Conservation (phyloP, 2,888 invertebrate species). For the Drosophila peninsularis region DNA sequence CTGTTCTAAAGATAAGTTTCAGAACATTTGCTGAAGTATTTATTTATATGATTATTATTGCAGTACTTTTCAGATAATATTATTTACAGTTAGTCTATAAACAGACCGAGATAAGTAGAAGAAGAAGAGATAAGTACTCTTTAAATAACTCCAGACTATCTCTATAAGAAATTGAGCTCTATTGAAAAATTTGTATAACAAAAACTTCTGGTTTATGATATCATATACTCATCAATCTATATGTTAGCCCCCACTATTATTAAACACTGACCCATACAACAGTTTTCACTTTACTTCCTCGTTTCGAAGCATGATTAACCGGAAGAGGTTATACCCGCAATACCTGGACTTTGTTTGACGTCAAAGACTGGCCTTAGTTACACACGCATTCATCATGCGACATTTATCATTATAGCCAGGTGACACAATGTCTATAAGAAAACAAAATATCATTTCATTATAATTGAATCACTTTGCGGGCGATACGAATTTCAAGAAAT, state of each 20-base stretch:
- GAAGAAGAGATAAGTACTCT: too few relatives aligned
- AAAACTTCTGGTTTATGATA: neutral
- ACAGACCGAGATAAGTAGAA: neutral
- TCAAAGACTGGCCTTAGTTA: constrained; percentile 49
- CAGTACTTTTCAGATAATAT: neutral
- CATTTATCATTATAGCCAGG: constrained; percentile 35
- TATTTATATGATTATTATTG: neutral
- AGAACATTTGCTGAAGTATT: neutral
- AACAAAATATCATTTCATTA: constrained; percentile 57
- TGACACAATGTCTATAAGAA: constrained; percentile 75
- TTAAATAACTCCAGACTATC: too few relatives aligned
- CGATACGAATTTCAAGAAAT: constrained; percentile 46
- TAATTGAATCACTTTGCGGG: constrained; percentile 66
- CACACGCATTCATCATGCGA: constrained; percentile 35
- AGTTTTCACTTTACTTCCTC: constrained; percentile 2
- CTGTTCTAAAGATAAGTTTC: neutral
- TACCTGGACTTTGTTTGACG: constrained; percentile 44
- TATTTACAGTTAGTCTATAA: neutral
- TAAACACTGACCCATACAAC: constrained; percentile 40
- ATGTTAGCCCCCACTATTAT: constrained; percentile 24
- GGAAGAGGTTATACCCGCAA: constrained; percentile 33
- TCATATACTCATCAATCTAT: constrained; percentile 1
- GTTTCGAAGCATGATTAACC: constrained; percentile 27
- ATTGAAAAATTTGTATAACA: neutral
- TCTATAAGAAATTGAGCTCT: neutral